phyloP scores from a whole-genome alignment of 2,888 invertebrate species.

The Crocallis elinguaria region DNA sequence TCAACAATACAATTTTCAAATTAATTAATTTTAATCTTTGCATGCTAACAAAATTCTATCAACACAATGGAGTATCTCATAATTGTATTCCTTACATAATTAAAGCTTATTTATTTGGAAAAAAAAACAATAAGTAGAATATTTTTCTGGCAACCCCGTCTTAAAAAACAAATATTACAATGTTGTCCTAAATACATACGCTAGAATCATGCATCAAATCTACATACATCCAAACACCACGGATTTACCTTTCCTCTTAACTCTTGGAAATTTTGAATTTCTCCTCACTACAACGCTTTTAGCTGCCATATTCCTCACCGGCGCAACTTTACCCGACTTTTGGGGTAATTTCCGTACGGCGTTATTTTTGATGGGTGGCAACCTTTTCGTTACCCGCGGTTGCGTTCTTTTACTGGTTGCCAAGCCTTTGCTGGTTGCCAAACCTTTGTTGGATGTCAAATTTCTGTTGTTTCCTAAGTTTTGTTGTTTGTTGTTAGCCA shows the following conservation, averaged over 20 bases:
- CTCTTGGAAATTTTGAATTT: constrained; percentile 57
- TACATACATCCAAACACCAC: constrained; percentile 22
- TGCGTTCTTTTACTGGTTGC: constrained; percentile 19
- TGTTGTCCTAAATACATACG: background rate
- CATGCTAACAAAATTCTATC: background rate
- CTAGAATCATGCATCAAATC: constrained; percentile 39
- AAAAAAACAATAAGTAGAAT: background rate
- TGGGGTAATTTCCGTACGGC: constrained; percentile 50
- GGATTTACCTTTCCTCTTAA: constrained; percentile 73
- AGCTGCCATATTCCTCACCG: constrained; percentile 57
- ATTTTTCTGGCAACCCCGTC: background rate
- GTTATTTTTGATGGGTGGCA: constrained; percentile 38
- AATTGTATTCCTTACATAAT: too few species aligned
- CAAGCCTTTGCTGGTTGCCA: constrained; percentile 1
- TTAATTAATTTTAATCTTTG: background rate
- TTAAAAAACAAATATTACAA: background rate
- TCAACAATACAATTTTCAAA: background rate
- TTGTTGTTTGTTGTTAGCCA: background rate
- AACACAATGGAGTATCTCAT: too few species aligned
- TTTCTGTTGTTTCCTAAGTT: background rate
- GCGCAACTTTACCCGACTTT: constrained; percentile 48
- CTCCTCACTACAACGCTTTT: constrained; percentile 66
- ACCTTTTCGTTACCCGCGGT: constrained; percentile 42
- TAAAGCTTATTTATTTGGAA: background rate
- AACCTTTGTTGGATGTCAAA: constrained; percentile 6